phyloP scores from a whole-genome alignment of 2,113 vertebrate genomes.

The Sarotherodon lohbergeri region DNA sequence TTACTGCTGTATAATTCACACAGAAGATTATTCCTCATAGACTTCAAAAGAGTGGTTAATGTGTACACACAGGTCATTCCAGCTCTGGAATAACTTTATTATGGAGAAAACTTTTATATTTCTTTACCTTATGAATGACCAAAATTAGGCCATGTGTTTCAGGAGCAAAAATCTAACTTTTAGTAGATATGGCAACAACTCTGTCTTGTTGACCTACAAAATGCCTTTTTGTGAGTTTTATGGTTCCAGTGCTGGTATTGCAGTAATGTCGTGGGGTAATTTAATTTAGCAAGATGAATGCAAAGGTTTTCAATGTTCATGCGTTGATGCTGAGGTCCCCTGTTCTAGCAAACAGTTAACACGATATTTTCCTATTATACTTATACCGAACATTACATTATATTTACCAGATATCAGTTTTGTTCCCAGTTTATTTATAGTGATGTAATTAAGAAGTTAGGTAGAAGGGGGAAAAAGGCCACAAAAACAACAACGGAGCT shows the following conservation, averaged over 20 bases:
- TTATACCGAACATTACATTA: neutral
- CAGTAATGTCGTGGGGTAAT: accelerated
- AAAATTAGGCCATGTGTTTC: accelerated
- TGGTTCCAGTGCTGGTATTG: neutral
- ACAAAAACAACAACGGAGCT: neutral
- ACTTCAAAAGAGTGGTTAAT: neutral
- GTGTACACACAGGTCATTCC: neutral
- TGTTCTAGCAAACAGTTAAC: neutral
- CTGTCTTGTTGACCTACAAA: neutral
- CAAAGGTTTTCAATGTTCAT: neutral
- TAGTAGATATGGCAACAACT: neutral
- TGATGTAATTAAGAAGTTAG: neutral
- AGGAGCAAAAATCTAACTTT: neutral
- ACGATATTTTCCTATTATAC: neutral
- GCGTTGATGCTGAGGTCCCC: neutral
- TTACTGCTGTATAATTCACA: neutral
- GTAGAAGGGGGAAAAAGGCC: too few species aligned
- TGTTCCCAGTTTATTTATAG: neutral
- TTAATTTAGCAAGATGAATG: neutral
- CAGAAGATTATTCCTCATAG: neutral
- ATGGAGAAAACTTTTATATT: neutral
- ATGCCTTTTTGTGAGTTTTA: neutral
- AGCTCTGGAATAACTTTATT: neutral
- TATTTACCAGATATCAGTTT: neutral
- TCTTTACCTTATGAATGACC: neutral